Evolutionary conservation across 2,113 vertebrate genomes (phyloP).

Genomic region (Silurus meridionalis): DNA sequence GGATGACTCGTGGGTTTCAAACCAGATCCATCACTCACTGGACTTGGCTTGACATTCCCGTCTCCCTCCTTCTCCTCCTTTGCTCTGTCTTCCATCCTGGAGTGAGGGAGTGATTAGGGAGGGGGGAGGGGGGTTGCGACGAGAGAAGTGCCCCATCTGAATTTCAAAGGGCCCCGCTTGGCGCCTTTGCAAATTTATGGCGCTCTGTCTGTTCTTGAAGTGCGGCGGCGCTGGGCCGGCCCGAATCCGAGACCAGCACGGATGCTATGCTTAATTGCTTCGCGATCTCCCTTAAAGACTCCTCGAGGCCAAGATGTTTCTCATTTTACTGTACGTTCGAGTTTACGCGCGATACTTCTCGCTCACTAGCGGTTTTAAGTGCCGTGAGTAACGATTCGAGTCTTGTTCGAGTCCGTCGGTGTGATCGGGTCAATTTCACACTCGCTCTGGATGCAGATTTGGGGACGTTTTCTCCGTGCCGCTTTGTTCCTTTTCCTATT

Average conservation of each 20-base stretch:
- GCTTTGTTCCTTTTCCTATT: background rate
- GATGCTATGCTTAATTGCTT: conserved; percentile 62
- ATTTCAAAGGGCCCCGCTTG: conserved; percentile 57
- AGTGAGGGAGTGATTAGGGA: conserved; percentile 25
- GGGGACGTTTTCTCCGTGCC: background rate
- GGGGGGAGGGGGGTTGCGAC: conserved; percentile 3
- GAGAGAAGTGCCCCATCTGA: conserved; percentile 46
- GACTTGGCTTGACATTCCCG: conserved; percentile 6
- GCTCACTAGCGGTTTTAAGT: conserved; percentile 5
- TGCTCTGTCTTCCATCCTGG: conserved; percentile 23
- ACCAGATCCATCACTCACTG: conserved; percentile 22
- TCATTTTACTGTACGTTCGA: conserved; percentile 60
- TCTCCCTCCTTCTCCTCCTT: background rate
- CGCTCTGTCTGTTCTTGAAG: conserved; percentile 51
- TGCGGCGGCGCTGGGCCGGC: conserved; percentile 37
- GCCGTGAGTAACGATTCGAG: background rate
- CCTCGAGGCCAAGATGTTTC: conserved; percentile 64
- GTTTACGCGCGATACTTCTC: conserved; percentile 1
- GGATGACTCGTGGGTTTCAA: background rate
- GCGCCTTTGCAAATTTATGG: conserved; percentile 61
- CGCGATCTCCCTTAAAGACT: conserved; percentile 53
- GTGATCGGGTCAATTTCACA: background rate
- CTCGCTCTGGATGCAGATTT: too few species aligned
- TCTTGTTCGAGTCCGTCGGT: background rate
- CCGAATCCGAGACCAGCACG: conserved; percentile 57